Evolutionary conservation across 2,888 invertebrate genomes (phyloP).

Genomic region (Calliopum simillimum): DNA sequence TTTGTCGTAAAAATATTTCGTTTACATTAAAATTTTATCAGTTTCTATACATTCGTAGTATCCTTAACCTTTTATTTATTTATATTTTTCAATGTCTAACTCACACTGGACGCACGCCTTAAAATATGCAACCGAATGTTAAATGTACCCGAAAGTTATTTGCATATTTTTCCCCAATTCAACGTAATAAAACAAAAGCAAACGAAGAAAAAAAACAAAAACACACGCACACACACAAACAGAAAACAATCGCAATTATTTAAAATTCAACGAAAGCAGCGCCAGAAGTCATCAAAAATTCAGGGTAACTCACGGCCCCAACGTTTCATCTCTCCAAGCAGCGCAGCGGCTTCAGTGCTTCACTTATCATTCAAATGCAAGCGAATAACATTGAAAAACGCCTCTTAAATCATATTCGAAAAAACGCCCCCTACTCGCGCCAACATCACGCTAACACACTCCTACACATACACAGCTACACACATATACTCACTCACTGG

Average conservation of each 20-base stretch:
- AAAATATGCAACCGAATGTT: conserved; percentile 50
- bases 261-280: background rate
- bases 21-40: too few relatives aligned
- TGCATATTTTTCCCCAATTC: conserved; percentile 45
- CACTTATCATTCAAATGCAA: conserved; percentile 16
- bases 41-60: background rate
- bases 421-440: conserved; percentile 19
- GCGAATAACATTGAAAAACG: conserved; percentile 3
- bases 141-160: conserved; percentile 56
- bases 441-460: background rate
- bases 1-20: background rate
- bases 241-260: background rate
- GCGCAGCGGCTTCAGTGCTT: background rate
- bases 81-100: background rate
- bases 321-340: background rate
- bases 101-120: background rate
- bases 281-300: conserved; percentile 21
- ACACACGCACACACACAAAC: background rate
- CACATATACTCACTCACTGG: background rate
- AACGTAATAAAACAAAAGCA: conserved; percentile 13
- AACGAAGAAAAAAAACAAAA: conserved; percentile 26
- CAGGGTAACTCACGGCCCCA: conserved; percentile 1
- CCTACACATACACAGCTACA: background rate
- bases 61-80: background rate
- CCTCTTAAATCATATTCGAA: conserved; percentile 23